phyloP scores from a whole-genome alignment of 2,113 vertebrate species.

The Hippocampus guttulatus region DNA sequence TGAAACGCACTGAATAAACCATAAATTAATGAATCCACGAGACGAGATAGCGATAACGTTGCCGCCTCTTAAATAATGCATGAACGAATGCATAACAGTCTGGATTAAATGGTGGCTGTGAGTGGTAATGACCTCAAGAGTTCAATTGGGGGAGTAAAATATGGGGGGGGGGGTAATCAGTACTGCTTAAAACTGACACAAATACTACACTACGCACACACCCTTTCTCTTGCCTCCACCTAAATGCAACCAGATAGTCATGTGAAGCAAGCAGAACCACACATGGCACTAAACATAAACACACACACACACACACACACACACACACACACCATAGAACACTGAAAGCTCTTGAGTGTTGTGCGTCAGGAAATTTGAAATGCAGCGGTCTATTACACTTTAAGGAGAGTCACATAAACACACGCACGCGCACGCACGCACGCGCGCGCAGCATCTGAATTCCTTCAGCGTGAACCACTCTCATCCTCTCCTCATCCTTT shows the following conservation, averaged over 20 bases:
- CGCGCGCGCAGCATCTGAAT: conserved; percentile 63
- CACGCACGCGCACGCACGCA: conserved; percentile 10
- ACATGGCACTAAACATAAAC: conserved; percentile 36
- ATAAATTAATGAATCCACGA: conserved; percentile 21
- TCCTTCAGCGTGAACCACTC: conserved; percentile 67
- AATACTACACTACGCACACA: conserved; percentile 22
- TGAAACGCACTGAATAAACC: conserved; percentile 18
- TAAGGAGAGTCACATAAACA: conserved; percentile 39
- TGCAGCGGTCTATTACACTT: conserved; percentile 37
- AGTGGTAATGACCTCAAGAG: conserved; percentile 32
- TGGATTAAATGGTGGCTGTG: conserved; percentile 28
- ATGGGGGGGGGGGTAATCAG: conserved; percentile 1
- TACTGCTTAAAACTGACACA: conserved; percentile 59
- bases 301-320: conserved; percentile 23
- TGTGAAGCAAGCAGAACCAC: conserved; percentile 45
- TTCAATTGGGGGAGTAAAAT: conserved; percentile 27
- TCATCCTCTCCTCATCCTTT: conserved; percentile 48
- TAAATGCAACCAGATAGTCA: conserved; percentile 51
- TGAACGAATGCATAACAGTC: conserved; percentile 34
- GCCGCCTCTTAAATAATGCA: conserved; percentile 46
- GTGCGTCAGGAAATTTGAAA: conserved; percentile 36
- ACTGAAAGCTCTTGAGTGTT: conserved; percentile 1
- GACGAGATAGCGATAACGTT: conserved; percentile 27
- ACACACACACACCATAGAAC: conserved; percentile 17
- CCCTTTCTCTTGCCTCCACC: not conserved